phyloP scores from a whole-genome alignment of 2,888 invertebrate genomes.

The Drosophila nigricruria region DNA sequence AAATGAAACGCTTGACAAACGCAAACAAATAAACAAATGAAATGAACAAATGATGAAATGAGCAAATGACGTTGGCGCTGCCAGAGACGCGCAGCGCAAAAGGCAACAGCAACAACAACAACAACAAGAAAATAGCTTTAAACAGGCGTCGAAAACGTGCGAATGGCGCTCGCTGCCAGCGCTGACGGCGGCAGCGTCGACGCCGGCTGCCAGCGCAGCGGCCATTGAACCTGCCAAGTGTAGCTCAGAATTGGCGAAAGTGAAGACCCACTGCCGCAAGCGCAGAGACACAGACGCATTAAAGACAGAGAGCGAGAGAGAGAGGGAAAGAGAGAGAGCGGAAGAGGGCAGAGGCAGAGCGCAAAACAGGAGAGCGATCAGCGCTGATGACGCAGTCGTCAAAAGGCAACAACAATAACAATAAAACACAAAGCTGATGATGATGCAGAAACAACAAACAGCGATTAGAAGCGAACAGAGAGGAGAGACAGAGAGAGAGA shows the following conservation, averaged over 20 bases:
- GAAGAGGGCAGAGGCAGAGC: slow-evolving; percentile 11
- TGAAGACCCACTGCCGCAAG: slow-evolving; percentile 82
- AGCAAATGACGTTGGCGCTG: slow-evolving; percentile 29
- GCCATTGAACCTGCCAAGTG: slow-evolving; percentile 79
- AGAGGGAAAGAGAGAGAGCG: slow-evolving; percentile 1
- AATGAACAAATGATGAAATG: slow-evolving; percentile 53
- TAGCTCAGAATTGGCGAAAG: slow-evolving; percentile 83
- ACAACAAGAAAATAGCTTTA: slow-evolving; percentile 32
- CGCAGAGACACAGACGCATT: slow-evolving; percentile 48
- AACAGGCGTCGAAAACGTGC: slow-evolving; percentile 70
- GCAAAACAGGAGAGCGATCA: slow-evolving; percentile 23
- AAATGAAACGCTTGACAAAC: slow-evolving; percentile 41
- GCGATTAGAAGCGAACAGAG: slow-evolving; percentile 64
- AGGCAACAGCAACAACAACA: slow-evolving; percentile 26
- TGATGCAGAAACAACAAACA: slow-evolving; percentile 71
- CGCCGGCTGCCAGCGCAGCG: slow-evolving; percentile 31
- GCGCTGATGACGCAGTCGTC: slow-evolving; percentile 72
- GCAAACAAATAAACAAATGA: slow-evolving; percentile 50
- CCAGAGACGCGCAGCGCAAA: slow-evolving; percentile 21
- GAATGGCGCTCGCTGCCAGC: slow-evolving; percentile 65
- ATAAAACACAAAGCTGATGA: slow-evolving; percentile 65
- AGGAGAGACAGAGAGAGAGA: slow-evolving; percentile 9
- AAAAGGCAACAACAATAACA: slow-evolving; percentile 64
- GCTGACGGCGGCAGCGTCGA: slow-evolving; percentile 41
- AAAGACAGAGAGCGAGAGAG: slow-evolving; percentile 4